phyloP scores from a whole-genome alignment of 1,140 invertebrate genomes.

The Drosophila tsacasi region DNA sequence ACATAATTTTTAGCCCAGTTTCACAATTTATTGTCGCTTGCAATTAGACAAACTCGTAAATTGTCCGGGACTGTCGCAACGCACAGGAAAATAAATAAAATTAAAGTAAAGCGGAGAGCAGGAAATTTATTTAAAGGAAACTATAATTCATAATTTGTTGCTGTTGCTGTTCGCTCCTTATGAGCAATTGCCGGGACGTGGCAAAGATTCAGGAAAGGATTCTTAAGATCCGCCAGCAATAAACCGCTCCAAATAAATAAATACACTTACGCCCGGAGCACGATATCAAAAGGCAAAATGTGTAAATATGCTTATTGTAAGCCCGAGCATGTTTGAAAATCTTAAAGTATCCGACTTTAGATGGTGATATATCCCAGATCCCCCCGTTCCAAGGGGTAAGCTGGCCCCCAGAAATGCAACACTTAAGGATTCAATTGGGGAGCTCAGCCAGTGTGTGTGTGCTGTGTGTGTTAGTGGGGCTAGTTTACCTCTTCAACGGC shows the following conservation, averaged over 20 bases:
- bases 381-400: neutral
- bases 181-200: conserved; percentile 57
- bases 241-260: conserved; percentile 55
- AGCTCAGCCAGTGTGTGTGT: conserved; percentile 41
- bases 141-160: conserved; percentile 77
- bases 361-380: conserved; percentile 14
- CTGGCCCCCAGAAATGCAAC: conserved; percentile 31
- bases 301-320: conserved; percentile 66
- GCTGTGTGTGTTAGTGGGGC: conserved; percentile 50
- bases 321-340: conserved; percentile 74
- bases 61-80: conserved; percentile 56
- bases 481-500: conserved; percentile 74
- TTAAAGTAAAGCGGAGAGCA: conserved; percentile 48
- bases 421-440: conserved; percentile 76
- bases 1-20: conserved; percentile 73
- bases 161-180: conserved; percentile 31
- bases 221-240: conserved; percentile 56
- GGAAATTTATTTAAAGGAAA: conserved; percentile 69
- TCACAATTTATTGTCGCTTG: conserved; percentile 75
- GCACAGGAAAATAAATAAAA: conserved; percentile 72
- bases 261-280: conserved; percentile 18
- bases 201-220: conserved; percentile 70
- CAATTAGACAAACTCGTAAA: conserved; percentile 78
- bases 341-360: conserved; percentile 74
- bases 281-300: conserved; percentile 38